Evolutionary conservation across 1,140 invertebrate species (phyloP), one percentile per base, ranked within the genome.

Genomic region (Leptopilina clavipes): DNA sequence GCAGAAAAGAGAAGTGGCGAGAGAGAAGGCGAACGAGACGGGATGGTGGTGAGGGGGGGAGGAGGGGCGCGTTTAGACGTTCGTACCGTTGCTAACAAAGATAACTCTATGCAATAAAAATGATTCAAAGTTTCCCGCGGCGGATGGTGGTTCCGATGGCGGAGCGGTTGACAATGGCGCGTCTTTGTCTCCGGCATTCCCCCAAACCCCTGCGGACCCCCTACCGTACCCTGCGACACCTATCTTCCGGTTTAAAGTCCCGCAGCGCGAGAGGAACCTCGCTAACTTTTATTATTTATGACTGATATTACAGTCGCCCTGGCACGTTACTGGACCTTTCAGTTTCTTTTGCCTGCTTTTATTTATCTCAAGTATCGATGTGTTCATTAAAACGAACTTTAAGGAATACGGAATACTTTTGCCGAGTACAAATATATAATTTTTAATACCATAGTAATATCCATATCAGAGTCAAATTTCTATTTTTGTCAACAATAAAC

Each of bases 91-190:
- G 86, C 84, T 90, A 90, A 91, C 89, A 90, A 91, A 91, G 90
- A 91, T 91, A 91, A 91, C 89, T 91, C 90, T 89, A 90, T 90
- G 90, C 90, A 91, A 91, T 91, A 91, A 91, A 90, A 91, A 91
- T 91, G 90, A 90, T 90, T 91, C 90, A 91, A 91, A 91, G 90
- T 91, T 90, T 91, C 90, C 90, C 90, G 90, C 89, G 86, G 89
- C 86, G 90, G 89, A 89, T 90, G 89, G 88, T 84, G 88, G 90
- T 91, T 91, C 90, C 89, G 90, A 90, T 91, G 89, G 88, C 85
- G 86, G 86, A 89, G 86, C 87, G 86, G 88, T 89, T 90, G 89
- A 90, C 89, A 90, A 91, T 90, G 86, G 89, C 85, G 86, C 88
- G 88, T 90, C 89, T 90, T 90, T 91, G 89, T 91, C 88, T 90